A percentile compares a stretch with the other conserved stretches of the same genome.
These are phyloP conservation scores for Stomatorhinus walkeri DNA, from an alignment of 2,797 vertebrate genomes.

Conservation along the genomic window DNA sequence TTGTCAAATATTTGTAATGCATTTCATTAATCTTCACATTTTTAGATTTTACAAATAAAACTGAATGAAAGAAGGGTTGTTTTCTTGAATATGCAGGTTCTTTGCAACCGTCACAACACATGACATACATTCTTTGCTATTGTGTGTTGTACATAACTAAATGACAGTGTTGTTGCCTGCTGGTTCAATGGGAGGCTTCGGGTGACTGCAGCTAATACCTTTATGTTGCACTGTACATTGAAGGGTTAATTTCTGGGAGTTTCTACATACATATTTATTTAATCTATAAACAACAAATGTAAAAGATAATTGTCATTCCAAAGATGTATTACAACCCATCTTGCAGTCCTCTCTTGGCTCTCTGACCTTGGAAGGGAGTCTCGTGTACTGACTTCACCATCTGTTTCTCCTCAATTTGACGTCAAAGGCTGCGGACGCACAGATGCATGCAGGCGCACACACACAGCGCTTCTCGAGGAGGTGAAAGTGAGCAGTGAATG, in stretches of 20 bases:
- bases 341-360: background rate
- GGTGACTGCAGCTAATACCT: background rate
- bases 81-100: background rate
- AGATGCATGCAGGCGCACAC: background rate
- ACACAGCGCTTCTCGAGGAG: background rate
- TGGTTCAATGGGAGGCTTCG: background rate
- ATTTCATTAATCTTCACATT: constrained; percentile 9
- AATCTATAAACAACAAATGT: background rate
- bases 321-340: background rate
- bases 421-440: background rate
- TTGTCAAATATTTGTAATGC: constrained; percentile 10
- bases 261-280: background rate
- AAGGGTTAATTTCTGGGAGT: background rate
- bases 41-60: constrained; percentile 11
- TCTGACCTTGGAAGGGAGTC: background rate
- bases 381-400: background rate
- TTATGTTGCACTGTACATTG: background rate
- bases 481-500: background rate
- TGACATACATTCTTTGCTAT: background rate
- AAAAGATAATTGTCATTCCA: background rate
- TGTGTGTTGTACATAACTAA: background rate
- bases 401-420: background rate
- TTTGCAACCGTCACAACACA: background rate
- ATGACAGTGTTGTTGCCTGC: background rate
- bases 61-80: background rate